Percentiles rank a stretch among this genome's conserved stretches.
Evolutionary conservation across 2,113 vertebrate species (phyloP).

Genomic region (Equus przewalskii): DNA sequence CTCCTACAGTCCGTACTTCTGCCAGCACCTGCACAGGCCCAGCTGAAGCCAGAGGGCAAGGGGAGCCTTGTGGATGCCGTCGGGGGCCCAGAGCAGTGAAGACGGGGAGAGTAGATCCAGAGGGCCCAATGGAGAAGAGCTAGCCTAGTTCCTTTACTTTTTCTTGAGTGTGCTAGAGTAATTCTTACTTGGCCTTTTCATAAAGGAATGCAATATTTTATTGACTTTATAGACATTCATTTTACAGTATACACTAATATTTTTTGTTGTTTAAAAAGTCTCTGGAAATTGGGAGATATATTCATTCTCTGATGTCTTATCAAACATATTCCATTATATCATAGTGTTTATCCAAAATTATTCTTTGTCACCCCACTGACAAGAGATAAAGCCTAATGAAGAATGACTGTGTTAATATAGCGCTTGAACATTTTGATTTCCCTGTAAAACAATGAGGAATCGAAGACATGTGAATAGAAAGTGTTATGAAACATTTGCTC

Average conservation of each 20-base stretch:
- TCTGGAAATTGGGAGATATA: not conserved
- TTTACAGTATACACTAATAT: not conserved
- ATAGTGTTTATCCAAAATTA: not conserved
- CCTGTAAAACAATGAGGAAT: slow-evolving; percentile 43
- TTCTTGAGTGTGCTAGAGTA: not conserved
- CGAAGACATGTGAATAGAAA: slow-evolving; percentile 14
- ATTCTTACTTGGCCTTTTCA: not conserved
- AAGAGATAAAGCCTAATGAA: not conserved
- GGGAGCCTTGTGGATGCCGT: too few relatives aligned
- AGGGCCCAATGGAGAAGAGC: not conserved
- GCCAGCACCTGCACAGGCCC: not conserved
- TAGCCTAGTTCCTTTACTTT: not conserved
- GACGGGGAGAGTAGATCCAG: not conserved
- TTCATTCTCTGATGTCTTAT: not conserved
- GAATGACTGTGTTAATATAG: not conserved
- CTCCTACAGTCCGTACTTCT: not conserved
- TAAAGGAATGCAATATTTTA: not conserved
- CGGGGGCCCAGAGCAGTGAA: not conserved
- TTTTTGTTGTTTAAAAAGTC: slow-evolving; percentile 20
- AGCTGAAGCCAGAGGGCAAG: not conserved
- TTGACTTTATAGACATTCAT: not conserved
- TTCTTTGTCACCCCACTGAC: not conserved
- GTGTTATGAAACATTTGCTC: not conserved
- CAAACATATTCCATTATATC: not conserved
- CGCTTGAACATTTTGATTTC: slow-evolving; percentile 31